A percentile compares a stretch with the other conserved stretches of the same genome.
Conservation (phyloP, 2,113 vertebrate genomes). For the Macrotis lagotis region DNA sequence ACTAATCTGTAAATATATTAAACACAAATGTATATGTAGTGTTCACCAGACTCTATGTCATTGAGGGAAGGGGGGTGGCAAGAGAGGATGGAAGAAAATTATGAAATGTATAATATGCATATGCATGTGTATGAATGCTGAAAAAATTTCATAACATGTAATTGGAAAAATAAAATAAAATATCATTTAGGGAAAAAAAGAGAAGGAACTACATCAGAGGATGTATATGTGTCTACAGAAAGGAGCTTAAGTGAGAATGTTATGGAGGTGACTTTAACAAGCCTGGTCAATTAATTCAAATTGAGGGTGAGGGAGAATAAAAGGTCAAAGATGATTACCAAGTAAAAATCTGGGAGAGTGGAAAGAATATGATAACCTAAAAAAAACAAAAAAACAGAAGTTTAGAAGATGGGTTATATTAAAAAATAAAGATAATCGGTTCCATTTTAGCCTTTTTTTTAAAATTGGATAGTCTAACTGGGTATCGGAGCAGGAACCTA, state of each 20-base stretch:
- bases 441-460: neutral
- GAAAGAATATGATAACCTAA: too few relatives aligned
- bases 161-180: too few relatives aligned
- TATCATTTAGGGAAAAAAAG: too few relatives aligned
- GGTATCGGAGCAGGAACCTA: neutral
- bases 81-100: too few relatives aligned
- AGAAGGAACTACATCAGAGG: too few relatives aligned
- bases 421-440: neutral
- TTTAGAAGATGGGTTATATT: neutral
- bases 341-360: neutral
- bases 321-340: neutral
- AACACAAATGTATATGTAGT: too few relatives aligned
- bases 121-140: too few relatives aligned
- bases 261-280: neutral
- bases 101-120: too few relatives aligned
- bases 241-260: neutral
- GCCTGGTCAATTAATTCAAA: neutral
- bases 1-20: too few relatives aligned
- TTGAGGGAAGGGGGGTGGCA: too few relatives aligned
- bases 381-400: neutral
- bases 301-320: neutral
- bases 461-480: neutral
- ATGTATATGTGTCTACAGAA: neutral
- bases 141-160: too few relatives aligned
- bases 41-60: too few relatives aligned